Base-by-base conservation (phyloP, 2,797 vertebrate genomes). In the Hephaestus fuliginosus region DNA sequence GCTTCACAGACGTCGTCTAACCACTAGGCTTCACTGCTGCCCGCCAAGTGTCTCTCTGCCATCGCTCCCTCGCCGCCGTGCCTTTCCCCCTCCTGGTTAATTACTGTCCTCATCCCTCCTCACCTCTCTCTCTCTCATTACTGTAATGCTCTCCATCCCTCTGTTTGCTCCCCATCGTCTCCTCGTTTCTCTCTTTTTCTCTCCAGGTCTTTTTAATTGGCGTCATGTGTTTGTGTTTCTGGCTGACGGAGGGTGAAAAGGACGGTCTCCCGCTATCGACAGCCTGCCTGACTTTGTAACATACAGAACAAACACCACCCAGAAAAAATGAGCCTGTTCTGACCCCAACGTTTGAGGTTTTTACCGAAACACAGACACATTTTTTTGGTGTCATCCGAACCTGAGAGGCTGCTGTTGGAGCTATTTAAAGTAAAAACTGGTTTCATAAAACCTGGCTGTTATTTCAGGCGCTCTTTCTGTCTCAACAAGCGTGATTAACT, bases 121-220 rank as follows among this genome's bases (percentile, higher is more conserved):
- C 72, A 68, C 79, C 48, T n/a, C 44, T 39, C 36, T 39, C 74
- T 13, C 25, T 44, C 70, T 86, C 55, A 74, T 81, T 60, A 71
- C 62, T 18, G 68, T 56, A 15, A 28, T 46, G 25, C 66, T 70
- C 55, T 64, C 72, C 28, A 25, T n/a, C 43, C 46, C 63, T 70
- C 62, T 12, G 51, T 39, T 22, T 68, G 55, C 46, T 75, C 70
- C 52, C 18, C 0, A 1, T 3, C 39, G 56, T 66, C 68, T 20
- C 18, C 25, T 52, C 17, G 25, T n/a, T 4, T 1, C 56, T 57
- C 43, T 28, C 17, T 7, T 18, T 25, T 52, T 53, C 74, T 79
- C 70, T 72, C 22, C 78, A 17, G 72, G 17, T 53, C 51, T 22
- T n/a, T 74, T 77, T 82, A 86, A 88, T 77, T 84, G 86, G 69